These are phyloP conservation scores for Myanophis thanlyinensis DNA, from an alignment of 2,113 vertebrate genomes.

Conservation along the genomic window DNA sequence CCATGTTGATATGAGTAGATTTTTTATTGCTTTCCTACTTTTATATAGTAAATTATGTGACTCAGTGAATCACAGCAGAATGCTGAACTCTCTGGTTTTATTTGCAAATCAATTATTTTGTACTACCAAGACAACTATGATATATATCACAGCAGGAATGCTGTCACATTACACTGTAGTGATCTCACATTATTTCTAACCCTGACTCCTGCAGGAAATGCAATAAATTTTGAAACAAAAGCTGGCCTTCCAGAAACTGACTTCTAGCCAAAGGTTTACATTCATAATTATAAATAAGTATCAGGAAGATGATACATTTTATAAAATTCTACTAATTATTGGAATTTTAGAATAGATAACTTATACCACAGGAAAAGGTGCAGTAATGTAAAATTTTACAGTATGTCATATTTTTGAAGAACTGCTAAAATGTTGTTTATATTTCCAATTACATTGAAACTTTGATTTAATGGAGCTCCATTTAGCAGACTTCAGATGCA, in stretches of 20 bases:
- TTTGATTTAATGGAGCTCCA: neutral
- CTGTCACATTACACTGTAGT: conserved; percentile 7
- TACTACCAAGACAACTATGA: conserved; percentile 4
- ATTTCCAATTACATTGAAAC: neutral
- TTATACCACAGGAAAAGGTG: neutral
- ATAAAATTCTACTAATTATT: conserved; percentile 38
- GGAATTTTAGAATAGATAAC: neutral
- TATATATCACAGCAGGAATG: conserved; percentile 17
- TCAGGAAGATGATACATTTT: conserved; percentile 35
- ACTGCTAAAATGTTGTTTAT: neutral
- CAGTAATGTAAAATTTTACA: neutral
- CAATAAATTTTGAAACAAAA: conserved; percentile 14
- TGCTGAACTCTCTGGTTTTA: conserved; percentile 37
- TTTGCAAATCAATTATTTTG: conserved; percentile 35
- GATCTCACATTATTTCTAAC: conserved; percentile 23
- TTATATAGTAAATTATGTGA: conserved; percentile 24
- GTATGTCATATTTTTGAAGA: neutral
- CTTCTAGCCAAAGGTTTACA: conserved; percentile 42
- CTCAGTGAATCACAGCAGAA: conserved; percentile 31
- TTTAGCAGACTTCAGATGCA: neutral
- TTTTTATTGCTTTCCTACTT: conserved; percentile 17
- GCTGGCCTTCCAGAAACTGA: conserved; percentile 20
- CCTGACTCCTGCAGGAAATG: conserved; percentile 8
- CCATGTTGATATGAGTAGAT: neutral
- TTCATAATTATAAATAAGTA: conserved; percentile 30